Conservation (phyloP, 2,888 invertebrate genomes). For the Eudasyphora cyanicolor region DNA sequence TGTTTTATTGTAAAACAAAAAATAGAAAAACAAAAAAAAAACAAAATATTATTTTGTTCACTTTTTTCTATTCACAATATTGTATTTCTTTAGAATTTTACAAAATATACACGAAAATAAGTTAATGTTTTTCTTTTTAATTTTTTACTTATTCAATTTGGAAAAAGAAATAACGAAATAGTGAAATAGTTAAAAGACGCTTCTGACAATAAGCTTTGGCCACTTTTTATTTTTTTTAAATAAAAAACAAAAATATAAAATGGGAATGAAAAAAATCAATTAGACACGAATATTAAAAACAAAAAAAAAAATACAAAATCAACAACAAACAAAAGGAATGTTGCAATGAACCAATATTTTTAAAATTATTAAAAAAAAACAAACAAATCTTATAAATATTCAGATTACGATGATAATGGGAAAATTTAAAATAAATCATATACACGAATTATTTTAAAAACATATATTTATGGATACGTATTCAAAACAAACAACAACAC, state of each 20-base stretch:
- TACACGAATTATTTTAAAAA: constrained; percentile 51
- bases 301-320: constrained; percentile 37
- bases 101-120: constrained; percentile 9
- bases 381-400: constrained; percentile 41
- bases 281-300: constrained; percentile 31
- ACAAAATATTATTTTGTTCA: background rate
- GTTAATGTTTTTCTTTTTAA: constrained; percentile 1
- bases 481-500: constrained; percentile 42
- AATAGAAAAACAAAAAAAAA: constrained; percentile 22
- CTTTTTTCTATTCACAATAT: constrained; percentile 8
- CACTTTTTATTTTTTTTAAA: constrained; percentile 70
- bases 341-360: constrained; percentile 65
- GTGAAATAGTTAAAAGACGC: constrained; percentile 75
- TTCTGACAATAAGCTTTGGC: constrained; percentile 80
- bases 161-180: constrained; percentile 58
- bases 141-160: background rate
- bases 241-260: constrained; percentile 54
- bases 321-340: constrained; percentile 32
- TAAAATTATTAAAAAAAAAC: constrained; percentile 51
- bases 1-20: constrained; percentile 43
- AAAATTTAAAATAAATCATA: constrained; percentile 39
- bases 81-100: constrained; percentile 26
- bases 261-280: constrained; percentile 43
- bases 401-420: constrained; percentile 26
- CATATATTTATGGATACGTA: constrained; percentile 62